Conservation (phyloP, 2,888 invertebrate species). For the Erannis defoliaria region DNA sequence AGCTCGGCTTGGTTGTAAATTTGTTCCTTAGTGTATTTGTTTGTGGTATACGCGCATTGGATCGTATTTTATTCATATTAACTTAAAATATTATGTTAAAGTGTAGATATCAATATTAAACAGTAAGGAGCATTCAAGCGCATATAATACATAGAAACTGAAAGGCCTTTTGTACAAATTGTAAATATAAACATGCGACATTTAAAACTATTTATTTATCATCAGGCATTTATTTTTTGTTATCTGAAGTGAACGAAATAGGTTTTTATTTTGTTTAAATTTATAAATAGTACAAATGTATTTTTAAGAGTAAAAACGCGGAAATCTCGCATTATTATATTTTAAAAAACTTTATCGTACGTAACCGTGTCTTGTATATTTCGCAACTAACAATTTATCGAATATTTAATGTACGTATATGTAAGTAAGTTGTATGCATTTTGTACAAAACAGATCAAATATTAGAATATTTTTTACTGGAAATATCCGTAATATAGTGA, state of each 20-base stretch:
- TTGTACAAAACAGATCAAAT: slow-evolving; percentile 75
- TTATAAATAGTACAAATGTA: slow-evolving; percentile 84
- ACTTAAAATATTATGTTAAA: not conserved
- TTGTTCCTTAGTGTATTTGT: slow-evolving; percentile 7
- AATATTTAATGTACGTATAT: slow-evolving; percentile 55
- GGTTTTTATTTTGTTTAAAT: slow-evolving; percentile 64
- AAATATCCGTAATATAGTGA: slow-evolving; percentile 59
- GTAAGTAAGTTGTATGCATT: slow-evolving; percentile 63
- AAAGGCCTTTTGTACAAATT: slow-evolving; percentile 59
- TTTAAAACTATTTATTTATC: slow-evolving; percentile 46
- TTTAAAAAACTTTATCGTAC: slow-evolving; percentile 56
- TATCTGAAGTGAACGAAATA: slow-evolving; percentile 50
- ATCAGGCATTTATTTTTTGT: slow-evolving; percentile 63
- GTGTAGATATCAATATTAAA: slow-evolving; percentile 15
- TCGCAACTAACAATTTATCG: slow-evolving; percentile 66
- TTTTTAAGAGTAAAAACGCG: slow-evolving; percentile 65
- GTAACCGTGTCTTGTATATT: slow-evolving; percentile 45
- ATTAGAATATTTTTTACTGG: slow-evolving; percentile 77
- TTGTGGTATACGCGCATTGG: not conserved
- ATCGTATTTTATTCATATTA: not conserved
- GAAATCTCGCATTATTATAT: slow-evolving; percentile 41
- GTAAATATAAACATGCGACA: slow-evolving; percentile 71
- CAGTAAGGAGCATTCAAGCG: slow-evolving; percentile 7
- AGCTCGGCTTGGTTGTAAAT: not conserved
- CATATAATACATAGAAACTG: slow-evolving; percentile 5